Evolutionary conservation across 35 echinoderm and acorn worm genomes (phyloP).

Genomic region (Hemicentrotus pulcherrimus): DNA sequence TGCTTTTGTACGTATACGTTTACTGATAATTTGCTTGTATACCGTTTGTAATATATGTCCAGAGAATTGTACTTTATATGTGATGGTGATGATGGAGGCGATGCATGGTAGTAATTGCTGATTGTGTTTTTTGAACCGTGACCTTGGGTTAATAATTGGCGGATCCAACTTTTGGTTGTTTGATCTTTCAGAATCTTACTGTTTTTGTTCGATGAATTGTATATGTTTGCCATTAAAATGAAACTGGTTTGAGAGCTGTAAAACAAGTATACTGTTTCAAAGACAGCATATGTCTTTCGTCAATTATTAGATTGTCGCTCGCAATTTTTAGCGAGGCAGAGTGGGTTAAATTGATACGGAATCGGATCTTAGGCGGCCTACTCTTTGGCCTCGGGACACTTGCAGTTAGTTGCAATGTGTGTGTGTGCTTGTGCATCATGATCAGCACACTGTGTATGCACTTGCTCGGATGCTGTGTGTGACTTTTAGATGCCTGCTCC

Average conservation of each 20-base stretch:
- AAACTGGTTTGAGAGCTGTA: background rate
- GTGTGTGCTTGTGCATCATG: background rate
- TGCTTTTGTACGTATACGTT: background rate
- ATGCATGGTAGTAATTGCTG: background rate
- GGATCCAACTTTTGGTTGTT: background rate
- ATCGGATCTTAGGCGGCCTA: slow-evolving; percentile 16
- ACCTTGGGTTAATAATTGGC: slow-evolving; percentile 4
- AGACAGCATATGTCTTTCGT: slow-evolving; percentile 17
- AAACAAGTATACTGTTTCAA: background rate
- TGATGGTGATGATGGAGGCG: background rate
- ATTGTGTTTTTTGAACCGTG: slow-evolving; percentile 45
- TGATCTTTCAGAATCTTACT: background rate
- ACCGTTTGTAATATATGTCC: background rate
- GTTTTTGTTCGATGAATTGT: background rate
- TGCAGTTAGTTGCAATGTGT: background rate
- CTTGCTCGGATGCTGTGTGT: background rate
- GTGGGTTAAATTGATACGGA: slow-evolving; percentile 17
- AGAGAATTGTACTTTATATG: background rate
- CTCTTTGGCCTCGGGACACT: slow-evolving; percentile 24
- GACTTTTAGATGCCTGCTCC: background rate
- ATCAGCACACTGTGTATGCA: background rate
- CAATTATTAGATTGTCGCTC: slow-evolving; percentile 1
- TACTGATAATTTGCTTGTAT: background rate
- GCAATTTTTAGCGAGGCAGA: background rate
- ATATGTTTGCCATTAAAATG: background rate